These are phyloP conservation scores for Pantelozetes paolii DNA, from an alignment of 2,888 invertebrate genomes.

Conservation along the genomic window DNA sequence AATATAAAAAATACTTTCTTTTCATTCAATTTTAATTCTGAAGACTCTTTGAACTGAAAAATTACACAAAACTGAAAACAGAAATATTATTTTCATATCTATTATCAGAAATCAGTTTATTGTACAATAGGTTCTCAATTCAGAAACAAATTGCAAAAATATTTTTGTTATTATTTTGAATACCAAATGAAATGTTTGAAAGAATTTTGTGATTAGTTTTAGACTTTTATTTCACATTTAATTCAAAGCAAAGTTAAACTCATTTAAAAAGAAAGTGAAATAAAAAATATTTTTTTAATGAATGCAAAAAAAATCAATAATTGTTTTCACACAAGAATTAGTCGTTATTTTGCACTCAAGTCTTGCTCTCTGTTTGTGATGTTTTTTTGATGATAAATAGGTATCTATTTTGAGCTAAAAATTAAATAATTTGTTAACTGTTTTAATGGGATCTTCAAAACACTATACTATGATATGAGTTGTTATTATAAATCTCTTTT, in stretches of 20 bases:
- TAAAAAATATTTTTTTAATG: background rate
- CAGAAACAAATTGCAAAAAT: too few species aligned
- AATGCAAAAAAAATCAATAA: constrained; percentile 13
- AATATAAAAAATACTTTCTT: too few species aligned
- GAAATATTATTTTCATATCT: too few species aligned
- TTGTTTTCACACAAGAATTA: constrained; percentile 24
- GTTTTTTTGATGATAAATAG: constrained; percentile 31
- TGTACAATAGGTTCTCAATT: too few species aligned
- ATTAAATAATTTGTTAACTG: constrained; percentile 26
- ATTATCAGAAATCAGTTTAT: too few species aligned
- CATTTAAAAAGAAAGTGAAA: constrained; percentile 4
- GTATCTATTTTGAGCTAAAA: constrained; percentile 9
- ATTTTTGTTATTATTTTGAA: too few species aligned
- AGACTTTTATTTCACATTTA: constrained; percentile 2
- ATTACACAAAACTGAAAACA: too few species aligned
- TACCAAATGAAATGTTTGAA: too few species aligned
- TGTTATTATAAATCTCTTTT: background rate
- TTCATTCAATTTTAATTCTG: too few species aligned
- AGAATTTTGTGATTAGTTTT: too few species aligned
- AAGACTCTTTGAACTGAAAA: too few species aligned
- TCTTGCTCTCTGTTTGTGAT: constrained; percentile 30
- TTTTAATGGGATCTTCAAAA: constrained; percentile 10
- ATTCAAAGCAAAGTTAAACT: constrained; percentile 8
- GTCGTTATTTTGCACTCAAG: constrained; percentile 23
- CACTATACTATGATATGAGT: background rate